Percentiles rank a stretch among this genome's conserved stretches.
Conservation (phyloP, 2,888 invertebrate genomes). For the Sarcophaga rosellei region DNA sequence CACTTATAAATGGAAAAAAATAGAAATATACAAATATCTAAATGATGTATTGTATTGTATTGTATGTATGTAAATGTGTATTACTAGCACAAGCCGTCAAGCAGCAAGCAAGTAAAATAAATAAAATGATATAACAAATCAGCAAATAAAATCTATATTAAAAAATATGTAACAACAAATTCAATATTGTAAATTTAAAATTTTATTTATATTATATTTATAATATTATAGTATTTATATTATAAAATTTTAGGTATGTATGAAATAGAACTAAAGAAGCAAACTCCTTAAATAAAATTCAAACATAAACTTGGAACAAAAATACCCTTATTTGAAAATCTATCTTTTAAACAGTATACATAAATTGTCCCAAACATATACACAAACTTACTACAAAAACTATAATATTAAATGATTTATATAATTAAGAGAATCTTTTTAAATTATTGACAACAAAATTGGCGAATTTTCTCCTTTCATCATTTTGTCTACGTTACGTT, state of each 20-base stretch:
- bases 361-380: no score
- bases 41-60: slow-evolving; percentile 20
- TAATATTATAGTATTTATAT: no score
- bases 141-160: slow-evolving; percentile 60
- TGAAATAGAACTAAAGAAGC: slow-evolving; percentile 55
- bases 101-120: slow-evolving; percentile 53
- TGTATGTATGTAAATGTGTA: slow-evolving; percentile 58
- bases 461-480: no score
- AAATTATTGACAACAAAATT: no score
- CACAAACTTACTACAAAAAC: no score
- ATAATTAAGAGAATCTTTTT: no score
- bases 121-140: slow-evolving; percentile 52
- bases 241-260: slow-evolving; percentile 68
- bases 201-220: slow-evolving; percentile 68
- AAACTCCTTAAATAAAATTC: slow-evolving; percentile 64
- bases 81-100: slow-evolving; percentile 58
- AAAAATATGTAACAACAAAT: slow-evolving; percentile 64
- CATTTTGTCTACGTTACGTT: no score
- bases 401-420: no score
- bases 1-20: no score
- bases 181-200: slow-evolving; percentile 79
- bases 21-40: not conserved
- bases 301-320: slow-evolving; percentile 65
- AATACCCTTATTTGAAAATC: slow-evolving; percentile 19
- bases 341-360: no score